A percentile compares a stretch with the other conserved stretches of the same genome.
phyloP scores from a whole-genome alignment of 2,797 vertebrate genomes.

The Dendrocincla tyrannina region DNA sequence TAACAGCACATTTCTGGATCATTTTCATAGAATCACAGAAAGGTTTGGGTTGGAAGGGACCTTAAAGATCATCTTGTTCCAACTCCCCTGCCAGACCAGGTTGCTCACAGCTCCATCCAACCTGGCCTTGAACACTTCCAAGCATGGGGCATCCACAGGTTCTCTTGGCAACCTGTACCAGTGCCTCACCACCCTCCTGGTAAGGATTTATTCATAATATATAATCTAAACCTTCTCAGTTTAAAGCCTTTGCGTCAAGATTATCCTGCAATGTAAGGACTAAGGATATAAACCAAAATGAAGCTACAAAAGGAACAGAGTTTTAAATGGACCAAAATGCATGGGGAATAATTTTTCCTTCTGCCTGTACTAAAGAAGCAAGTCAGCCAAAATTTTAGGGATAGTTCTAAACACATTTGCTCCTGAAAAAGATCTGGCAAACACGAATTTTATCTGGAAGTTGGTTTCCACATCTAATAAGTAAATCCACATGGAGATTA shows the following conservation, averaged over 20 bases:
- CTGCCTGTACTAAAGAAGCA: not conserved
- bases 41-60: not conserved
- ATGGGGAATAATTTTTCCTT: not conserved
- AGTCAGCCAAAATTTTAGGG: not conserved
- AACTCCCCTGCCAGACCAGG: not conserved
- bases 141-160: not conserved
- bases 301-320: not conserved
- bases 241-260: not conserved
- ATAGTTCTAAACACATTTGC: not conserved
- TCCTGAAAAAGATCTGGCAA: not conserved
- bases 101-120: not conserved
- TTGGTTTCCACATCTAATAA: not conserved
- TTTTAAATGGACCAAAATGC: not conserved
- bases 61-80: not conserved
- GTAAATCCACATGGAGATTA: not conserved
- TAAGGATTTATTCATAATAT: not conserved
- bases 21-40: not conserved
- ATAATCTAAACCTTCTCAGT: not conserved
- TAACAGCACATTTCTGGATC: not conserved
- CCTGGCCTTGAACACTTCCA: not conserved
- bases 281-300: not conserved
- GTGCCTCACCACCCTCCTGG: not conserved
- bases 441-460: not conserved
- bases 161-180: not conserved
- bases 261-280: not conserved